Base-by-base conservation (phyloP, 2,113 vertebrate species). In the Rhinolophus sinicus region DNA sequence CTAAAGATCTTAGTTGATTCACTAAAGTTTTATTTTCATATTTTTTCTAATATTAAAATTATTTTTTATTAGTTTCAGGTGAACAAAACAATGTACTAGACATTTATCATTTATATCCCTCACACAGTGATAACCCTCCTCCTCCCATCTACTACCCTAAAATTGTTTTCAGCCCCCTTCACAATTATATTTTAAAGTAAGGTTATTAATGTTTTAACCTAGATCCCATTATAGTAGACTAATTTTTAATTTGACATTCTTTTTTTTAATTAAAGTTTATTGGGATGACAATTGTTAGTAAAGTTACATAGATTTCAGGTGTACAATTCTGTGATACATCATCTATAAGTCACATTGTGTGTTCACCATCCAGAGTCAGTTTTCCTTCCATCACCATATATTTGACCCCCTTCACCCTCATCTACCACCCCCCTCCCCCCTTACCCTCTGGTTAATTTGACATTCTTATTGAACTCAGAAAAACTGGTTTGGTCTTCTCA, bases 1-100 rank as follows among this genome's bases (percentile, higher is more conserved):
- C 76, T 93, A 2, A 88, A 97, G 60, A 86, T 86, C 47, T 65
- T 58, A 83, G 28, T 78, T 95, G 62, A 97, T 92, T 96, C 78
- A 93, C 82, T 97, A 92, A 98, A 80, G 77, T 95, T 80, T 96
- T 95, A 97, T 90, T 96, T 98, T 76, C 92, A 95, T 97, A 60
- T 96, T 88, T 97, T 98, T 82, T 95, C 33, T 96, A 86, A 76
- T 77, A 94, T 50, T 85, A 77, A 91, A 95, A 78, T 60, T 97
- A 18, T 97, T 96, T 96, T 96, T 3, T 44, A 44, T 44, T 44
- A 44, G 5, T 44, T 44, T 44, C 40, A 44, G 40, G 40, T 44
- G 40, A 44, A 44, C 40, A 44, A 44, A 44, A 44, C 40, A 44
- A 44, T 44, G 40, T 44, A 5, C 5, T 44, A 44, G 40, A 44